phyloP scores from a whole-genome alignment of 2,113 vertebrate genomes.

The Macrotis lagotis region DNA sequence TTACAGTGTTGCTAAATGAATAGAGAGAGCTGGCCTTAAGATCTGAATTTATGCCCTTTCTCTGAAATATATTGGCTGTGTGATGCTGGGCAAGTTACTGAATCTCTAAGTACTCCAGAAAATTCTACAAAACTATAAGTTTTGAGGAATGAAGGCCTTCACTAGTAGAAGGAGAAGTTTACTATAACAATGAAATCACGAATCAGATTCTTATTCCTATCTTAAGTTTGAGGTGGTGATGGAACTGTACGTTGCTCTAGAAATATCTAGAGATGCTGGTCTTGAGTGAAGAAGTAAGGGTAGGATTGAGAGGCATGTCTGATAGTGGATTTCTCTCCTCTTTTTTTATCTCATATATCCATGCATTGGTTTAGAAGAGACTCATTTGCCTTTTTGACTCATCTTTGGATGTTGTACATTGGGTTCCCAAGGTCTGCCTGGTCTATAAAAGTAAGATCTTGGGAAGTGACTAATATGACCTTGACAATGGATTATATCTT shows the following conservation, averaged over 20 bases:
- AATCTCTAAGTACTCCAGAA: not conserved
- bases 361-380: slow-evolving; percentile 10
- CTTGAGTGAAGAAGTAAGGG: not conserved
- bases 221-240: too few species aligned
- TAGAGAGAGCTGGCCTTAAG: not conserved
- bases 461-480: slow-evolving; percentile 65
- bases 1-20: not conserved
- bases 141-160: not conserved
- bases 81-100: not conserved
- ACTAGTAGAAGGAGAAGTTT: not conserved
- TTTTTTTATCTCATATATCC: not conserved
- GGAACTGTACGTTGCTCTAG: too few species aligned
- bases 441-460: slow-evolving; percentile 23
- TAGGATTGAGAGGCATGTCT: not conserved
- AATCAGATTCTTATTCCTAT: not conserved
- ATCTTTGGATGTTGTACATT: not conserved
- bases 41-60: not conserved
- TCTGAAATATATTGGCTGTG: not conserved
- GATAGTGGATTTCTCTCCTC: not conserved
- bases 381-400: not conserved
- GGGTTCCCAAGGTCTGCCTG: slow-evolving; percentile 35
- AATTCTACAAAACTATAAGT: not conserved
- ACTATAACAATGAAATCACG: not conserved
- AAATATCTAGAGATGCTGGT: not conserved
- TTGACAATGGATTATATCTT: slow-evolving; percentile 57